phyloP scores from a whole-genome alignment of 92 coral and sea anemone genomes.

The Palythoa grandiflora region DNA sequence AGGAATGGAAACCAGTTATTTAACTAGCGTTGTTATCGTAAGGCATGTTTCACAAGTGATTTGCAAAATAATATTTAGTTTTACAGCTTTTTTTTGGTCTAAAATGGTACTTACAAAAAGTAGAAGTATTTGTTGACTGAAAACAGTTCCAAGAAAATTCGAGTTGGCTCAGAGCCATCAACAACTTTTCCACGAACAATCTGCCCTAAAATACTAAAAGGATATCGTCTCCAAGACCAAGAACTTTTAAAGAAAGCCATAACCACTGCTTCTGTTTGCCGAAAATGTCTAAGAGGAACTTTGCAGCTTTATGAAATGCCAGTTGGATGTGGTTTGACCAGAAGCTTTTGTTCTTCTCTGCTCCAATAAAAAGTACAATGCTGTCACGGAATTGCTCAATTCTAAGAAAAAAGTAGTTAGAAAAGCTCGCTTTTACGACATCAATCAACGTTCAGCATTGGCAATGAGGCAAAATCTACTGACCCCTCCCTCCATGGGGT shows the following conservation, averaged over 20 bases:
- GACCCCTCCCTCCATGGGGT: constrained; percentile 21
- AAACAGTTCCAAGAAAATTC: constrained; percentile 50
- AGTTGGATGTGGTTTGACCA: constrained; percentile 56
- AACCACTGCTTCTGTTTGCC: neutral
- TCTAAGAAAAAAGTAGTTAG: constrained; percentile 49
- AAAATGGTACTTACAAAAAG: constrained; percentile 41
- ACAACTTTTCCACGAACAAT: constrained; percentile 24
- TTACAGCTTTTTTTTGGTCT: neutral
- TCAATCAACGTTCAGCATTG: constrained; percentile 48
- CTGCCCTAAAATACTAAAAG: constrained; percentile 23
- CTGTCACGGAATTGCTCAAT: constrained; percentile 58
- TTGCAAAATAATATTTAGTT: neutral
- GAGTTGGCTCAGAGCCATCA: neutral
- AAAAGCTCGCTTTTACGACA: constrained; percentile 52
- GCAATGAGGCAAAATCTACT: constrained; percentile 47
- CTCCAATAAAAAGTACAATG: constrained; percentile 48
- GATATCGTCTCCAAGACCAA: constrained; percentile 55
- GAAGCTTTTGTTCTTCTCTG: constrained; percentile 51
- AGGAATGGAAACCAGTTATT: neutral
- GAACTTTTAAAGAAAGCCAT: constrained; percentile 7
- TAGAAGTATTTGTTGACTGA: constrained; percentile 41
- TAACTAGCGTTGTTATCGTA: neutral
- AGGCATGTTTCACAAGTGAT: neutral
- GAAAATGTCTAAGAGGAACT: constrained; percentile 29
- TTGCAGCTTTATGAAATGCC: constrained; percentile 50